Evolutionary conservation across 2,113 vertebrate genomes (phyloP), one percentile per base, ranked within the genome.

Genomic region (Xyliphius kryptos): DNA sequence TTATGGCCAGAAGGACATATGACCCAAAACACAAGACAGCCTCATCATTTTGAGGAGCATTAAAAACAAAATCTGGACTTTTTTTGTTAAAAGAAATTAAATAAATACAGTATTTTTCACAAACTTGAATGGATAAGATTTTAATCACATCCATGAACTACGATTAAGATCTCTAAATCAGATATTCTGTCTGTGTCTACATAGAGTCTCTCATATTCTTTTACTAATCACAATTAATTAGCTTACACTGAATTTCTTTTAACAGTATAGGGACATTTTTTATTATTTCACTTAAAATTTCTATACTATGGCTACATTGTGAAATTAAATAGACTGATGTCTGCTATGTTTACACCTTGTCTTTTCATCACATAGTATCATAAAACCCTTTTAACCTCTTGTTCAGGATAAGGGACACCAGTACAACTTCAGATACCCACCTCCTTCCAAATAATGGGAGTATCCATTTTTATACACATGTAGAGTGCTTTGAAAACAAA

Each of bases 141-240:
- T 53, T 49, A 50, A 56, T 41, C 19, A 69, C 47, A 19, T 38
- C 16, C 1, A 19, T 63, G 49, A 58, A 63, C 37, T 41, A 62
- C 48, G 38, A 54, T 54, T 37, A 52, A 26, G 38, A 62, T 22
- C 17, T 47, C 41, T 63, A 37, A 36, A 17, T 44, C 13, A 20
- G 19, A 38, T 38, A 54, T 54, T 54, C 16, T 54, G 5, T 38
- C 32, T 64, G 15, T 47, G 51, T 64, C 62, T 64, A 64, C 40
- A 48, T 17, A 32, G 26, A 1, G 26, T 32, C 26, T 32, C 4
- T 37, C 53, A 14, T 38, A 38, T 55, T 38, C 17, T 38, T 16
- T 56, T 37, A 17, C 26, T 17, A 55, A 65, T 65, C 48, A 37
- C 44, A 65, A 56, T 56, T 21, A 21, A 38, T 38, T 56, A 38